These are phyloP conservation scores for Perognathus longimembris DNA, from an alignment of 2,113 vertebrate genomes.

Conservation along the genomic window DNA sequence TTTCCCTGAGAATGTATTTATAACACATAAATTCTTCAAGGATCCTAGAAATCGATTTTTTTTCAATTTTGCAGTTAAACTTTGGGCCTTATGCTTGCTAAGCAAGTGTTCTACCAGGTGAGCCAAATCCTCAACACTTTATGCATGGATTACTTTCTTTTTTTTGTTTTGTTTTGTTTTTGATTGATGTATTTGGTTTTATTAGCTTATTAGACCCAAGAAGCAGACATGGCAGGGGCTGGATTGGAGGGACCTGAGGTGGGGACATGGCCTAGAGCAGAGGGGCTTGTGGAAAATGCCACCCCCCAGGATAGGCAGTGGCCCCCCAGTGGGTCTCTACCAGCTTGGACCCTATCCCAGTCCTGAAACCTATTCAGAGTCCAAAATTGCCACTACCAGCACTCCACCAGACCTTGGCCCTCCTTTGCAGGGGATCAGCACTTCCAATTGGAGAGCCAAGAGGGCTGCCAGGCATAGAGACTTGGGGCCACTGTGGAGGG, in stretches of 20 bases:
- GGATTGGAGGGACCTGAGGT: not conserved
- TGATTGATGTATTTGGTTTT: not conserved
- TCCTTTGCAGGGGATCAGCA: not conserved
- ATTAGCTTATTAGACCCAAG: not conserved
- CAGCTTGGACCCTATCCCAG: no score
- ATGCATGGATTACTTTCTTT: no score
- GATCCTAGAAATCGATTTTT: not conserved
- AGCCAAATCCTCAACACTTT: no score
- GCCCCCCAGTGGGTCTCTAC: no score
- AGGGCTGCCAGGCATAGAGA: not conserved
- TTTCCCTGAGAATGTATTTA: conserved; percentile 26
- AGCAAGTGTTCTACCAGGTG: no score
- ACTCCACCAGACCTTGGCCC: not conserved
- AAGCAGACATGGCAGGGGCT: not conserved
- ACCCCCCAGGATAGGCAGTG: not conserved
- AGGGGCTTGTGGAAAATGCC: not conserved
- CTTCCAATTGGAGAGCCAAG: not conserved
- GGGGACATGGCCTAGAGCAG: not conserved
- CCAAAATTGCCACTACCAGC: rapidly evolving
- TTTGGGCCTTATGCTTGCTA: no score
- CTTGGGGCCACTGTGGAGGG: no score
- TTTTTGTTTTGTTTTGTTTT: no score
- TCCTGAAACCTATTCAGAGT: not conserved
- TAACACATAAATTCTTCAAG: not conserved
- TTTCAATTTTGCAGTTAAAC: no score